These are phyloP conservation scores for Urocyon cinereoargenteus DNA, from an alignment of 2,797 vertebrate genomes.

Conservation along the genomic window DNA sequence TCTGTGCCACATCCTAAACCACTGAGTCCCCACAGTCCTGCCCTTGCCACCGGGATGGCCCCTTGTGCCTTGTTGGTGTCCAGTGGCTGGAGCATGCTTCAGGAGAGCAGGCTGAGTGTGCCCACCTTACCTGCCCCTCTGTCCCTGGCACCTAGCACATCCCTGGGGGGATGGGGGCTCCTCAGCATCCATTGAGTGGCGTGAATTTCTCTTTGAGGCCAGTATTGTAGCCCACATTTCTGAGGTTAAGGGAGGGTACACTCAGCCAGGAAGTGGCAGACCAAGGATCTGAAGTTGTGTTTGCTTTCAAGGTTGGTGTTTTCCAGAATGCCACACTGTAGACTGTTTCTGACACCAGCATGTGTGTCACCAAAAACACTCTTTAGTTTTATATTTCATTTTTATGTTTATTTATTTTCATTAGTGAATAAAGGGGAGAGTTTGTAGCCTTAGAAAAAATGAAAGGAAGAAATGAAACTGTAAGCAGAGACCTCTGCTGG, in stretches of 20 bases:
- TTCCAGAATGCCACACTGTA: not conserved
- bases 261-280: not conserved
- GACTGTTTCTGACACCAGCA: not conserved
- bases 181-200: too few species aligned
- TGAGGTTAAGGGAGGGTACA: not conserved
- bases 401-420: not conserved
- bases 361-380: not conserved
- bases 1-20: not conserved
- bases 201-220: not conserved
- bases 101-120: rapidly evolving
- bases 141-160: rapidly evolving
- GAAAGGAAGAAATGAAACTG: not conserved
- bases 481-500: conserved; percentile 59
- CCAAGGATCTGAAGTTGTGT: not conserved
- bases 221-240: not conserved
- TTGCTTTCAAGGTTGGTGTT: not conserved
- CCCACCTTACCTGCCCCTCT: rapidly evolving
- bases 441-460: not conserved
- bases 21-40: rapidly evolving
- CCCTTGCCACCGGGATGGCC: not conserved
- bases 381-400: not conserved
- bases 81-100: rapidly evolving
- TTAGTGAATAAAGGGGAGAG: not conserved
- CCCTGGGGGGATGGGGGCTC: rapidly evolving
- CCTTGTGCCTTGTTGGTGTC: not conserved